Conservation (phyloP, 2,888 invertebrate species). For the Tetranychus truncatus region DNA sequence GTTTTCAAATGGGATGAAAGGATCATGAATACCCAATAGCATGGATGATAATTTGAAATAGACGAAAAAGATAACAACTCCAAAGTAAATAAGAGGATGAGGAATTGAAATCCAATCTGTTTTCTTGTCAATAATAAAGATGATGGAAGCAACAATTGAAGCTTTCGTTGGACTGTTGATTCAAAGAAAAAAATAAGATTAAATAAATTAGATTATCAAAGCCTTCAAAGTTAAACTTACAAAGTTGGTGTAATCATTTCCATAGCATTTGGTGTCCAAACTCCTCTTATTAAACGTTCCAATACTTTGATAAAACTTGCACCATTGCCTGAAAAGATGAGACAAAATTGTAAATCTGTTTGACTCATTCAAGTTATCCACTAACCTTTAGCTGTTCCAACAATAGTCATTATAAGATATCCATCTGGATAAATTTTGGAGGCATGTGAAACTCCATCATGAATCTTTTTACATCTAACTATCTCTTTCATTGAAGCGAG, state of each 20-base stretch:
- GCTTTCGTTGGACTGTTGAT: slow-evolving; percentile 74
- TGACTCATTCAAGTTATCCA: neutral
- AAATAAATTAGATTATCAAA: neutral
- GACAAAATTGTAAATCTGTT: neutral
- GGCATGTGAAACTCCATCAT: slow-evolving; percentile 90
- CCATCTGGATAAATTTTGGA: slow-evolving; percentile 90
- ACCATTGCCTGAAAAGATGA: slow-evolving; percentile 54
- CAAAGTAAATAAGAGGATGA: slow-evolving; percentile 89
- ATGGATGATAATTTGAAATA: slow-evolving; percentile 65
- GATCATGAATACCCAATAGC: slow-evolving; percentile 89
- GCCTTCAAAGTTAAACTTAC: slow-evolving; percentile 43
- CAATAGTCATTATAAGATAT: slow-evolving; percentile 81
- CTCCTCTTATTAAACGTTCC: slow-evolving; percentile 83
- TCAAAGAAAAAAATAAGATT: slow-evolving; percentile 6
- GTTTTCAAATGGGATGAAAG: slow-evolving; percentile 96
- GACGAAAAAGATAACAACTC: slow-evolving; percentile 77
- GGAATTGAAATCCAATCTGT: slow-evolving; percentile 88
- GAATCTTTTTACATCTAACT: slow-evolving; percentile 49
- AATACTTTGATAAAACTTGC: slow-evolving; percentile 81
- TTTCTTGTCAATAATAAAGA: slow-evolving; percentile 91
- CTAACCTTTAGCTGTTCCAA: slow-evolving; percentile 59
- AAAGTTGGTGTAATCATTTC: slow-evolving; percentile 97
- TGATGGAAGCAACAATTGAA: slow-evolving; percentile 76
- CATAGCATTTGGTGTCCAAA: slow-evolving; percentile 95
- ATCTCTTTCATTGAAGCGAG: slow-evolving; percentile 93